These are phyloP conservation scores for Diplazon laetatorius DNA, from an alignment of 2,888 invertebrate genomes.

Conservation along the genomic window DNA sequence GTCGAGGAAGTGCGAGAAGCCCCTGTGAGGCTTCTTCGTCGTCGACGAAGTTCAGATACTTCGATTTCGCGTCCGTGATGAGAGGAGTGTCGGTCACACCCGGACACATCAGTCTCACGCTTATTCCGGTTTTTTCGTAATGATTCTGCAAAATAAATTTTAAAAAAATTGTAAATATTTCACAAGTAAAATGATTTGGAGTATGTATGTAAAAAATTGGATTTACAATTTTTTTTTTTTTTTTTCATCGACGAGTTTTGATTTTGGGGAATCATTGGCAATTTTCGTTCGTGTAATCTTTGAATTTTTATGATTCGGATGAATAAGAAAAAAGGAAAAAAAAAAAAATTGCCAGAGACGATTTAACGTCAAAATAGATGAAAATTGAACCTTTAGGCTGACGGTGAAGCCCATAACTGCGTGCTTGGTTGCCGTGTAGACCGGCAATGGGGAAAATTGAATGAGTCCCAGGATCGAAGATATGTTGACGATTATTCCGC, in stretches of 20 bases:
- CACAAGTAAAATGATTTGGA: too few relatives aligned
- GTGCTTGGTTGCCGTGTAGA: conserved; percentile 85
- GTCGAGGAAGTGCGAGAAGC: conserved; percentile 69
- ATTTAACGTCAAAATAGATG: too few relatives aligned
- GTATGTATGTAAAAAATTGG: too few relatives aligned
- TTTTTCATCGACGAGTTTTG: too few relatives aligned
- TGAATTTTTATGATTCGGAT: too few relatives aligned
- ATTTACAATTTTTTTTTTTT: too few relatives aligned
- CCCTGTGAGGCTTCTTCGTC: conserved; percentile 66
- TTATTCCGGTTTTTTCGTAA: conserved; percentile 76
- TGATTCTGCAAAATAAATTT: neutral
- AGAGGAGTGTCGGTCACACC: conserved; percentile 75
- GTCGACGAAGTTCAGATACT: conserved; percentile 70
- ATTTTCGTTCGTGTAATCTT: too few relatives aligned
- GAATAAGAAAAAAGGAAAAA: too few relatives aligned
- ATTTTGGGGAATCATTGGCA: too few relatives aligned
- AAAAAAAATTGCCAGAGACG: too few relatives aligned
- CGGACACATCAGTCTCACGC: conserved; percentile 78
- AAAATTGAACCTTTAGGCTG: conserved; percentile 70
- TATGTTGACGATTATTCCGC: conserved; percentile 86
- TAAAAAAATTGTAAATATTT: too few relatives aligned
- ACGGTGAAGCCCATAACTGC: conserved; percentile 76
- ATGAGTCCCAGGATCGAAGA: conserved; percentile 85
- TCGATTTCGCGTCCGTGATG: conserved; percentile 66
- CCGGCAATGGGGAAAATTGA: conserved; percentile 83